Base-by-base conservation (phyloP, 2,888 invertebrate genomes). In the Sabatieria punctata region DNA sequence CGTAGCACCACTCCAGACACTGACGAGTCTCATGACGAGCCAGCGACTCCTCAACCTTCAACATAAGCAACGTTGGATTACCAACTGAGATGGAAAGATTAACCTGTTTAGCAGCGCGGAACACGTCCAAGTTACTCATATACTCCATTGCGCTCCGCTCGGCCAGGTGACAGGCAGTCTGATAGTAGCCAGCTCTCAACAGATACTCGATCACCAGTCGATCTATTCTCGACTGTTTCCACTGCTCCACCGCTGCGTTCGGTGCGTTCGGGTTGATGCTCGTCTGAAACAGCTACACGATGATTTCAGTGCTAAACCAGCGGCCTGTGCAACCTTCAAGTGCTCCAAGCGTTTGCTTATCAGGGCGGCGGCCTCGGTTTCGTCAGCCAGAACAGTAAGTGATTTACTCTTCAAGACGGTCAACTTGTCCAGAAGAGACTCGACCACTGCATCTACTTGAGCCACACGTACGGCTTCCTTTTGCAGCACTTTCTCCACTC, bases 191-290 rank as follows among this genome's bases (percentile, higher is more conserved):
- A 38, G 54, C 53, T 27, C 61, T 74, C 21, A 97, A 74, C 63
- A 93, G 83, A 68, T 95, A 91, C 65, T 97, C 95, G 15, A 95
- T 85, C 44, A 97, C 74, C 82, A 97, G 85, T 45, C 97, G 77
- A 69, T 95, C 91, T 46, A 95, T 71, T 26, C 93, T 77, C 53
- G 82, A 79, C 53, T 82, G 77, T 50, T 81, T 77, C 85, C 86
- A 89, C 53, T 80, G 78, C 64, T 77, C 78, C 47, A 79, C 68
- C 4, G 77, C 72, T 26, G 19, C 11, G 11, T 36, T 27, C 25
- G n/a, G 26, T 19, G 46, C 41, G n/a, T 25, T 23, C 21, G 41
- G 36, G 6, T 18, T 21, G 2, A 39, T n/a, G 19, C 21, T n/a
- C 19, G 19, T 11, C 21, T 11, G 15, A 13, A 41, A 23, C 23